Evolutionary conservation across 2,888 invertebrate genomes (phyloP).

Genomic region (Scaptomyza flava): DNA sequence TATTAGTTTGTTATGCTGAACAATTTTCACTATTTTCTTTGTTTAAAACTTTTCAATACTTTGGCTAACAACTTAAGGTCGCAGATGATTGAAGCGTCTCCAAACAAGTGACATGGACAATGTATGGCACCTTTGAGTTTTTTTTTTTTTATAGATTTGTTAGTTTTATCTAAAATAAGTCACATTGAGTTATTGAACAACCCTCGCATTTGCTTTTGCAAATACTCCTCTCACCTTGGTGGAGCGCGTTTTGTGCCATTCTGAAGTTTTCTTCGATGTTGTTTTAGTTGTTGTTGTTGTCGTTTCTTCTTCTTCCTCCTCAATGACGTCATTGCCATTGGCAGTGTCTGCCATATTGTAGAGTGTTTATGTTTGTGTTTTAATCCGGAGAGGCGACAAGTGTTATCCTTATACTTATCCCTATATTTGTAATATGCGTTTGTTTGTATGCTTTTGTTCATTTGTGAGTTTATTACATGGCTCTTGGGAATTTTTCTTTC

Average conservation of each 20-base stretch:
- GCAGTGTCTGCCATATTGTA: conserved; percentile 73
- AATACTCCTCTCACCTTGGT: conserved; percentile 66
- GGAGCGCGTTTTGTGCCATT: conserved; percentile 79
- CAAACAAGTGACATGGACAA: no score
- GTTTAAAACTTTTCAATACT: no score
- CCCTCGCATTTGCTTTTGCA: conserved; percentile 33
- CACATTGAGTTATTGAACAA: neutral
- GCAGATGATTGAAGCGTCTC: no score
- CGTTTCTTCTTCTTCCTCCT: conserved; percentile 46
- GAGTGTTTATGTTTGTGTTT: conserved; percentile 60
- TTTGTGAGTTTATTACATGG: conserved; percentile 65
- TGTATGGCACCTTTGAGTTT: no score
- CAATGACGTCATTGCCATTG: conserved; percentile 67
- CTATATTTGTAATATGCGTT: conserved; percentile 32
- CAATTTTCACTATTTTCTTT: neutral
- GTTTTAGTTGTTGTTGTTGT: conserved; percentile 55
- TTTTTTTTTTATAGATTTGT: no score
- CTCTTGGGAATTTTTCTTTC: conserved; percentile 48
- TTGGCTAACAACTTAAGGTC: no score
- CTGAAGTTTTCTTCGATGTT: conserved; percentile 74
- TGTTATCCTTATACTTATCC: conserved; percentile 54
- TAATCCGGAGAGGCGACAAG: conserved; percentile 61
- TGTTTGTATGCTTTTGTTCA: conserved; percentile 39
- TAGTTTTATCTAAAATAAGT: neutral
- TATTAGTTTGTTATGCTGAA: neutral